Evolutionary conservation across 2,797 vertebrate genomes (phyloP).

Genomic region (Leptodactylus fallax): DNA sequence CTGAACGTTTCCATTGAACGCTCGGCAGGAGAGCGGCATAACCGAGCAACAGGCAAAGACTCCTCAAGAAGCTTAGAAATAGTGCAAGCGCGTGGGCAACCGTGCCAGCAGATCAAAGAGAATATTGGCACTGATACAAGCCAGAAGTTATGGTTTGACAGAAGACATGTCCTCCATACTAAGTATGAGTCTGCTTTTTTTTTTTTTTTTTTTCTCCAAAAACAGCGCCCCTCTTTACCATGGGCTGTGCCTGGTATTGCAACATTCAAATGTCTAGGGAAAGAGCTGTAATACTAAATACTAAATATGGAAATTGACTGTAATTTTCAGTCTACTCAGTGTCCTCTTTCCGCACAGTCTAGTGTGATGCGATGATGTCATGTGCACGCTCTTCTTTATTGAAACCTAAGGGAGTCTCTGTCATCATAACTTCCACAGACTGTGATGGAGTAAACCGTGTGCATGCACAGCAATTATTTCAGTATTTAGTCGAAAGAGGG

Average conservation of each 20-base stretch:
- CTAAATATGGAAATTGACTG: too few species aligned
- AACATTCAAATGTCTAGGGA: neutral
- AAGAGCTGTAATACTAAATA: neutral
- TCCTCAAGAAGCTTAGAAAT: constrained; percentile 3
- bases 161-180: neutral
- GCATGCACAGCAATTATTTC: too few species aligned
- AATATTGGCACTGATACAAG: neutral
- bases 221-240: neutral
- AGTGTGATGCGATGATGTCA: too few species aligned
- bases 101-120: neutral
- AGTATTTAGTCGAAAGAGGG: too few species aligned
- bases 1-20: neutral
- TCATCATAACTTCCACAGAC: too few species aligned
- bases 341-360: too few species aligned
- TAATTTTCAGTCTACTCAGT: too few species aligned
- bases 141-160: neutral
- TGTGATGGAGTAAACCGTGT: too few species aligned
- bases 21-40: neutral
- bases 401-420: too few species aligned
- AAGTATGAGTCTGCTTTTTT: neutral
- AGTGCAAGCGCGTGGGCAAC: neutral
- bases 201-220: too few species aligned
- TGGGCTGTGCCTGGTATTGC: neutral
- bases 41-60: neutral
- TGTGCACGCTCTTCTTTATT: too few species aligned